A percentile compares a stretch with the other conserved stretches of the same genome.
Evolutionary conservation across 2,797 vertebrate species (phyloP).

Genomic region (Sebastes itinus): DNA sequence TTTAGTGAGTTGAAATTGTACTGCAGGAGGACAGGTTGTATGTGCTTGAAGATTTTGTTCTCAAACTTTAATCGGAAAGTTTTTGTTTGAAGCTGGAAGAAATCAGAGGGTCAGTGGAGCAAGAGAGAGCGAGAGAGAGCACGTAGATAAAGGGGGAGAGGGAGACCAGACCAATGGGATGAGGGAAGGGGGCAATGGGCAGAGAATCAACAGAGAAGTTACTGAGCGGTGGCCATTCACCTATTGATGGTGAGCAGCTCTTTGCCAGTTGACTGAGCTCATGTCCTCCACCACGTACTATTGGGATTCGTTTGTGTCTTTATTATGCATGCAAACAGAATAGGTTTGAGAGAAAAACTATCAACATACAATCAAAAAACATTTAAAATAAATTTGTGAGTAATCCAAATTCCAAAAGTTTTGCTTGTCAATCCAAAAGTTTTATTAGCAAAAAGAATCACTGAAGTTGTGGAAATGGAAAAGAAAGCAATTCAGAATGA

Average conservation of each 20-base stretch:
- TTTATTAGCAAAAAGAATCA: background rate
- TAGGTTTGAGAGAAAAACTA: background rate
- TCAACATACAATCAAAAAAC: background rate
- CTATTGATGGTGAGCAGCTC: slow-evolving; percentile 41
- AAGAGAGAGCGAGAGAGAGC: background rate
- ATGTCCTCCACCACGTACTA: background rate
- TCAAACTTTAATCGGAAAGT: background rate
- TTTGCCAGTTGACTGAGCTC: slow-evolving; percentile 43
- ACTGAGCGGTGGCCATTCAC: slow-evolving; percentile 48
- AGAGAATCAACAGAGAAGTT: slow-evolving; percentile 41
- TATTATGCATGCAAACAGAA: no score
- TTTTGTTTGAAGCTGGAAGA: background rate
- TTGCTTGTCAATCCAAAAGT: no score
- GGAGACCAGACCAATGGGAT: slow-evolving; percentile 25
- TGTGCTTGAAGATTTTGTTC: background rate
- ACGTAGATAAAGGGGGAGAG: slow-evolving; percentile 6
- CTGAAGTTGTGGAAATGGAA: background rate
- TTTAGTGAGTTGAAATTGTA: background rate
- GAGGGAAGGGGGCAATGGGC: background rate
- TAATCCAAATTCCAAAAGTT: no score
- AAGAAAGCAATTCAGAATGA: background rate
- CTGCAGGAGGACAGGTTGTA: background rate
- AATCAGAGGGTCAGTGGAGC: background rate
- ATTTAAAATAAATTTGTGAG: no score
- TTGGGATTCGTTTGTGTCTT: no score